A percentile compares a stretch with the other conserved stretches of the same genome.
Evolutionary conservation across 2,797 vertebrate species (phyloP).

Genomic region (Denticeps clupeoides): DNA sequence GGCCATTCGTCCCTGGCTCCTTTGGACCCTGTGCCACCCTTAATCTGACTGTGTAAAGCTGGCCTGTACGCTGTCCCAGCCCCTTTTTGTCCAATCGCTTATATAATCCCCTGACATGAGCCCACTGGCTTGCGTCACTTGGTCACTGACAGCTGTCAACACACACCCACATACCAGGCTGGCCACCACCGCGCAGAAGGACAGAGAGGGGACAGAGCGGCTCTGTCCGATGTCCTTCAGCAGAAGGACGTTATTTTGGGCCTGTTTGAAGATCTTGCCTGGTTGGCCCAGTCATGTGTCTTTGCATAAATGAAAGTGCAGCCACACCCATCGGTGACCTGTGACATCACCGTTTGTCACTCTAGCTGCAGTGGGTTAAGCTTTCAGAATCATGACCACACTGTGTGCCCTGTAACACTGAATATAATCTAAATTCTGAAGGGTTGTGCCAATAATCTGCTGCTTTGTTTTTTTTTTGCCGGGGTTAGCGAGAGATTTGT

Average conservation of each 20-base stretch:
- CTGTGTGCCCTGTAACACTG: constrained; percentile 40
- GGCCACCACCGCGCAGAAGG: neutral
- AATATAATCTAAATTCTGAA: constrained; percentile 54
- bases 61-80: constrained; percentile 23
- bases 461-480: no score
- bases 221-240: constrained; percentile 1
- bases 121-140: constrained; percentile 55
- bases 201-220: neutral
- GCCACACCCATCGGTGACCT: neutral
- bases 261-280: neutral
- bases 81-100: constrained; percentile 54
- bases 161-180: constrained; percentile 28
- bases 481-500: no score
- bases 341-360: neutral
- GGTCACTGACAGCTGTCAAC: constrained; percentile 64
- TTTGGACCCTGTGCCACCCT: constrained; percentile 31
- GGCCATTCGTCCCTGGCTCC: constrained; percentile 31
- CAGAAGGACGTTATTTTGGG: neutral
- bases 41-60: constrained; percentile 52
- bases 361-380: constrained; percentile 50
- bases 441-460: constrained; percentile 55
- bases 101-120: constrained; percentile 62
- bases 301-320: constrained; percentile 1
- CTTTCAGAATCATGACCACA: constrained; percentile 44
- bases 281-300: neutral